Evolutionary conservation across 2,113 vertebrate species (phyloP), one percentile per base, ranked within the genome.

Genomic region (Dicentrarchus labrax): DNA sequence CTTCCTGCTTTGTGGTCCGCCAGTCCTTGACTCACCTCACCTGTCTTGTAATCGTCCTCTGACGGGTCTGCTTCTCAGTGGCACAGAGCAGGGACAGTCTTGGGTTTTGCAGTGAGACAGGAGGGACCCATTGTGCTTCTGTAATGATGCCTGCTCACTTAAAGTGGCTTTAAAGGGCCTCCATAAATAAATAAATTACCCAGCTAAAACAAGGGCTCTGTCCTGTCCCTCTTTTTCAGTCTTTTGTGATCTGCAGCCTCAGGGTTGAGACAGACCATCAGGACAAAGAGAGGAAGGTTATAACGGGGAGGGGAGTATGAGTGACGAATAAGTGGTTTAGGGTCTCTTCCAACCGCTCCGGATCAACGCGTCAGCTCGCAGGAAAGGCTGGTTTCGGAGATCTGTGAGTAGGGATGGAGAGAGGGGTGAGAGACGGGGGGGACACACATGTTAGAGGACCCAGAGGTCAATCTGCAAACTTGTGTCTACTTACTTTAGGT

Each of bases 321-420:
- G 88, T 89, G 87, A 76, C 53, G 78, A 80, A 85, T 85, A 84
- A 93, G 93, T 88, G 90, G 91, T 94, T 96, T 95, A 96, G 80
- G 93, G 94, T 94, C 94, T 93, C 88, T 95, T 96, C 95, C 95
- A 96, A 88, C 95, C 95, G 73, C 94, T 93, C 90, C 95, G 95
- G 91, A 96, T 95, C 90, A 96, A 92, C 61, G 96, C 95, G 50
- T 96, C 95, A 80, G 95, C 95, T 93, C 95, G 93, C 91, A 95
- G 95, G 95, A 95, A 96, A 86, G 96, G 96, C 95, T 96, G 96
- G 91, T 71, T 91, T 89, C 96, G 94, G 87, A 97, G 96, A 95
- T 96, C 97, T 98, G 95, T 91, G 91, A 92, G 90, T 88, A 88
- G 87, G 92, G 76, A 87, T 43, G 89, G 89, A 91, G 81, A 94